Percentiles rank a stretch among this genome's conserved stretches.
Conservation (phyloP, 2,113 vertebrate species). For the Ptychochromis oligacanthus region DNA sequence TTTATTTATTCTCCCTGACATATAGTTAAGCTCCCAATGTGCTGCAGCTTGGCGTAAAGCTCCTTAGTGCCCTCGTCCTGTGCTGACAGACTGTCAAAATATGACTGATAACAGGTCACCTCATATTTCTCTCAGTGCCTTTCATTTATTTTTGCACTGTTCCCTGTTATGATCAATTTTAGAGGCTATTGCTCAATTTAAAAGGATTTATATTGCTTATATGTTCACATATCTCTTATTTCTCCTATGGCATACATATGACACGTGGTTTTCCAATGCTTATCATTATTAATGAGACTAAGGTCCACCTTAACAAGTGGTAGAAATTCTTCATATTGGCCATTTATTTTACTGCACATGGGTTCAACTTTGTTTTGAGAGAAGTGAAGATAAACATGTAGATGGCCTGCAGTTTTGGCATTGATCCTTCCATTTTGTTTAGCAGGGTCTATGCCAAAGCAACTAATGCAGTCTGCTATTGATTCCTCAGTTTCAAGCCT, state of each 20-base stretch:
- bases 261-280: neutral
- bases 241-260: neutral
- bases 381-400: constrained; percentile 52
- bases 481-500: constrained; percentile 69
- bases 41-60: constrained; percentile 65
- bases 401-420: constrained; percentile 66
- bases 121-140: constrained; percentile 24
- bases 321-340: neutral
- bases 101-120: constrained; percentile 66
- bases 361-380: neutral
- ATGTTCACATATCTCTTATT: neutral
- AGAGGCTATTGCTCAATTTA: constrained; percentile 34
- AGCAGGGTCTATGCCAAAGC: constrained; percentile 68
- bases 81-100: constrained; percentile 54
- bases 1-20: constrained; percentile 76
- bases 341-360: neutral
- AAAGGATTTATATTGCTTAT: constrained; percentile 16
- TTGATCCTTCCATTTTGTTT: constrained; percentile 70
- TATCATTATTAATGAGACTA: constrained; percentile 16
- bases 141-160: neutral
- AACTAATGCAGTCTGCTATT: constrained; percentile 76
- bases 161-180: constrained; percentile 11
- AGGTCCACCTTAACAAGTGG: constrained; percentile 22
- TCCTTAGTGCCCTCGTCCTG: constrained; percentile 66
- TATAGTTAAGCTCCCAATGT: constrained; percentile 63